Conservation (phyloP, 1,140 invertebrate species). For the Stenopsyche tienmushanensis region DNA sequence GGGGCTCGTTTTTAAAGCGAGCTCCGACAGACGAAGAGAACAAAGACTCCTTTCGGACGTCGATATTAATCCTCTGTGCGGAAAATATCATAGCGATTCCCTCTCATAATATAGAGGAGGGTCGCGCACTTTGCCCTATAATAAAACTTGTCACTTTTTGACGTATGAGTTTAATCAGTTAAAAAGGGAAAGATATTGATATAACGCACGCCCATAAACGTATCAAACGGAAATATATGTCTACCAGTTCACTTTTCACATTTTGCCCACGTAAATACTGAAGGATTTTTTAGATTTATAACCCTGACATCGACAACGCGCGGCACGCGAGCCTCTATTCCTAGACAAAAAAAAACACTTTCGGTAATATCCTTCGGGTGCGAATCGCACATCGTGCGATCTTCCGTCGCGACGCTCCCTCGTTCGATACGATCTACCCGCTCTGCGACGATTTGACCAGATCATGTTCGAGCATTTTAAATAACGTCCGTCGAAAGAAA, state of each 20-base stretch:
- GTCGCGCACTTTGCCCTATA: conserved; percentile 14
- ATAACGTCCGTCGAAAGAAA: not conserved
- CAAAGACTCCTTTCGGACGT: too few species aligned
- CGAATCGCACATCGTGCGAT: too few species aligned
- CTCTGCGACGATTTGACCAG: too few species aligned
- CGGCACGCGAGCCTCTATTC: too few species aligned
- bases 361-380: too few species aligned
- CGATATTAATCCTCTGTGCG: conserved; percentile 16
- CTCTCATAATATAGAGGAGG: not conserved
- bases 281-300: conserved; percentile 33
- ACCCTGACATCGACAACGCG: not conserved
- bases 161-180: conserved; percentile 42
- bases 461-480: not conserved
- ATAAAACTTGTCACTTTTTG: conserved; percentile 41
- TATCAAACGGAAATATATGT: conserved; percentile 36
- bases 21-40: too few species aligned
- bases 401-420: too few species aligned
- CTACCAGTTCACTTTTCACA: conserved; percentile 24
- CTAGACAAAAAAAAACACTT: too few species aligned
- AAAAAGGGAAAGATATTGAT: conserved; percentile 41
- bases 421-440: too few species aligned
- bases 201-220: conserved; percentile 37
- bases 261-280: conserved; percentile 19
- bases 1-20: too few species aligned
- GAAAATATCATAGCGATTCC: conserved; percentile 28